phyloP scores from a whole-genome alignment of 2,113 vertebrate genomes.

The Lota lota region DNA sequence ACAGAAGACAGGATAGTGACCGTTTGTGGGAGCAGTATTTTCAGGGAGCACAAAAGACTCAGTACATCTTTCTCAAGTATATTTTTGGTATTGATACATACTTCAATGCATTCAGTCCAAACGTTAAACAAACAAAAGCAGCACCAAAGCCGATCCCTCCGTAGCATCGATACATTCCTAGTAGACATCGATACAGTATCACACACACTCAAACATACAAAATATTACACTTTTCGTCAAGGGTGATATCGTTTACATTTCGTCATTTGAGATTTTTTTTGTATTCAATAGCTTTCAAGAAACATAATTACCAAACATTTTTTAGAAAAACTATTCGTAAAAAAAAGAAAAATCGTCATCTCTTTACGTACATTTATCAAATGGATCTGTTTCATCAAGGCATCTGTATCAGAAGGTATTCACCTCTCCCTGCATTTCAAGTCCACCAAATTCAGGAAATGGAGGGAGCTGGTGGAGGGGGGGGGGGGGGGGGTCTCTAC shows the following conservation, averaged over 20 bases:
- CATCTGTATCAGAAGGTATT: conserved; percentile 32
- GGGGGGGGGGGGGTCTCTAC: too few relatives aligned
- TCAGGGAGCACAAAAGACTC: conserved; percentile 8
- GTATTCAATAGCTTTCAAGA: conserved; percentile 40
- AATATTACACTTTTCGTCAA: conserved; percentile 31
- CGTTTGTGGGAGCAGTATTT: too few relatives aligned
- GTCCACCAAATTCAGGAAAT: conserved; percentile 26
- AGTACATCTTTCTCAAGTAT: conserved; percentile 60
- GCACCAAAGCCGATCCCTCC: conserved; percentile 20
- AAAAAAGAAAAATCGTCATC: conserved; percentile 69
- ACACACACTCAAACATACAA: conserved; percentile 50
- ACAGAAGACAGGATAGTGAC: too few relatives aligned
- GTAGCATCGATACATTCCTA: conserved; percentile 48
- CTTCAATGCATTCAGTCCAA: conserved; percentile 65
- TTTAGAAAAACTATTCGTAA: conserved; percentile 73
- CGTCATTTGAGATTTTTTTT: conserved; percentile 43
- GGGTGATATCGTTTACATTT: conserved; percentile 43
- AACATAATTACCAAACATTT: conserved; percentile 65
- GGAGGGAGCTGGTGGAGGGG: not conserved
- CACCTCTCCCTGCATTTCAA: conserved; percentile 13
- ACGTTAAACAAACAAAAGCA: conserved; percentile 46
- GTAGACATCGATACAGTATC: conserved; percentile 23
- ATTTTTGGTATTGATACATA: conserved; percentile 74
- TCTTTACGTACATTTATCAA: conserved; percentile 45
- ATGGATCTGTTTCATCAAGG: conserved; percentile 46